Base-by-base conservation (phyloP, 2,888 invertebrate species). In the Spialia ferax region DNA sequence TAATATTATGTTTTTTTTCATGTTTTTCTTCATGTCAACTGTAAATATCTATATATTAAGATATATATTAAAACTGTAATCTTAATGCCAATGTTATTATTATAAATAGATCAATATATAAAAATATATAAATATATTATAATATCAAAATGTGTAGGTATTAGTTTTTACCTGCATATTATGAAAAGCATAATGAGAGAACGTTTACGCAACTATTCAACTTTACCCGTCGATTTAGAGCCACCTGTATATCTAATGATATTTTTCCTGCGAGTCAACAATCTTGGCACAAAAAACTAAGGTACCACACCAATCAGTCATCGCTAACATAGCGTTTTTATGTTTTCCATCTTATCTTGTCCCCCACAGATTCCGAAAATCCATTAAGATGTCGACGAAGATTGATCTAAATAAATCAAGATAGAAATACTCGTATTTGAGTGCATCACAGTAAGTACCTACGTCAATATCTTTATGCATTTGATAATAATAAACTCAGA, bases 371-470 rank as follows among this genome's bases (percentile, higher is more conserved):
- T 54, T 45, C 56, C 63, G 69, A 67, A 69, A 74, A 73, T 92
- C 91, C 91, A 91, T 93, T 93, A 93, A 86, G 85, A 85, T 89
- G 91, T 91, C 92, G 87, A 75, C 77, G 79, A 84, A 88, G 91
- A 92, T 91, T 91, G 91, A 92, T 91, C 83, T 87, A 86, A 86
- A 81, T 8, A 18, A 18, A 45, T 45, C 18, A 79, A 81, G 81
- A 83, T 89, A 85, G 80, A 77, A 79, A 89, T 86, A 83, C n/a
- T n/a, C n/a, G n/a, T n/a, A n/a, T 89, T 80, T 82, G 84, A 88
- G 85, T 88, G 88, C 89, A 89, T 87, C 79, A 65, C 79, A 65
- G 52, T 68, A 35, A 8, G 8, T 29, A 8, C 29, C 29, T 29
- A 35, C 48, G 63, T 68, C 50, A 50, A 23, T 13, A 13, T 22